Conservation (phyloP, 1,140 invertebrate genomes). For the Ceratina calcarata region DNA sequence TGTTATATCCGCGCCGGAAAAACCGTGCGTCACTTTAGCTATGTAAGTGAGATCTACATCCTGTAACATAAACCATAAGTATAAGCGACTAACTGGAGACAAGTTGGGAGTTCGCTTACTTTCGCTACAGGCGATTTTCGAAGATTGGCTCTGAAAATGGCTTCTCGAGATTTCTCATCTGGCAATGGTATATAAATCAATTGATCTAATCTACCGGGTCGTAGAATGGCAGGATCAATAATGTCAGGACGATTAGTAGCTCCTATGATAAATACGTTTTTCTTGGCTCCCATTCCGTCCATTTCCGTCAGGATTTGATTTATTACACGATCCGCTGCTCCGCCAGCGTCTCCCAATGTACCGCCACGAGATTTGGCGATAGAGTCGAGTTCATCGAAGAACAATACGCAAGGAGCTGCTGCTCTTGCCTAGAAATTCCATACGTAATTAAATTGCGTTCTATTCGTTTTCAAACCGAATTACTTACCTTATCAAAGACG, state of each 20-base stretch:
- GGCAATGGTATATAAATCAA: constrained; percentile 99
- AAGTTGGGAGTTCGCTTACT: constrained; percentile 73
- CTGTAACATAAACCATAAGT: constrained; percentile 74
- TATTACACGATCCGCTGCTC: constrained; percentile 99
- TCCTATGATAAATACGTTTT: constrained; percentile 99
- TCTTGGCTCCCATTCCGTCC: constrained; percentile 99
- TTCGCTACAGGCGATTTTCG: constrained; percentile 98
- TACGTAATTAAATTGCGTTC: neutral
- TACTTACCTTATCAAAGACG: constrained; percentile 97
- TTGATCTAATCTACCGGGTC: constrained; percentile 99
- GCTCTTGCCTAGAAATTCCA: constrained; percentile 89
- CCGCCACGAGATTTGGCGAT: constrained; percentile 99
- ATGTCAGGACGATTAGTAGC: constrained; percentile 97
- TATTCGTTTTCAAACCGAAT: neutral
- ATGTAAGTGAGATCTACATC: constrained; percentile 97
- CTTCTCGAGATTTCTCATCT: constrained; percentile 97
- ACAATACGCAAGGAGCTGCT: constrained; percentile 99
- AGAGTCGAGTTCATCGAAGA: constrained; percentile 99
- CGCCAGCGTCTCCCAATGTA: constrained; percentile 97
- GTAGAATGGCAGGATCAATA: constrained; percentile 98
- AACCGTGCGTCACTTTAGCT: constrained; percentile 97
- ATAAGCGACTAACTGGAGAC: neutral
- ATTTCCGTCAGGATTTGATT: constrained; percentile 99
- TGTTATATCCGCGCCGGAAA: constrained; percentile 99
- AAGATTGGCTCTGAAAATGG: constrained; percentile 97